Conservation (phyloP, 2,113 vertebrate genomes). For the Alethe castanea region DNA sequence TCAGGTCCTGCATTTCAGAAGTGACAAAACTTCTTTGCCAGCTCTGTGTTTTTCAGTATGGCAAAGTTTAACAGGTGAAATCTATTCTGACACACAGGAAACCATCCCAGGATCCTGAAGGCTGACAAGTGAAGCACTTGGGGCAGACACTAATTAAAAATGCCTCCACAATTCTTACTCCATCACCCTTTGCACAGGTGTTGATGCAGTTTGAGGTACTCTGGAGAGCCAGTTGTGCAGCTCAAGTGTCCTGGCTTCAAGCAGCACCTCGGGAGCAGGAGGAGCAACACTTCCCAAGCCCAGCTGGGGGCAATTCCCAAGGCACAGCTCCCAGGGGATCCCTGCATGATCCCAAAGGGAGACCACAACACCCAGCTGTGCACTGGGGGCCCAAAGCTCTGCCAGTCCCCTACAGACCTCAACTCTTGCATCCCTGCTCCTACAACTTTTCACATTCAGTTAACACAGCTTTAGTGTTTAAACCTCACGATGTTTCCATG, state of each 20-base stretch:
- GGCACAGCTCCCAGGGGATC: neutral
- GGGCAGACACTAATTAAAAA: neutral
- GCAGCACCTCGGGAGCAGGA: neutral
- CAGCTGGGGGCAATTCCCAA: neutral
- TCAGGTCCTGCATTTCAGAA: neutral
- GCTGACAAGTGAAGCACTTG: neutral
- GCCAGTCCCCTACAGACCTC: neutral
- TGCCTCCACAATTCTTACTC: neutral
- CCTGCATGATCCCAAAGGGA: neutral
- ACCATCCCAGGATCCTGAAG: neutral
- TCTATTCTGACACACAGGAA: neutral
- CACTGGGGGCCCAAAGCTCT: neutral
- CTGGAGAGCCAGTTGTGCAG: neutral
- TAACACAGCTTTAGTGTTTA: neutral
- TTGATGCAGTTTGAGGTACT: neutral
- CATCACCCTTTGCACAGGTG: neutral
- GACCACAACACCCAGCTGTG: neutral
- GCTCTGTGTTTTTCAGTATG: neutral
- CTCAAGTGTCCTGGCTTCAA: neutral
- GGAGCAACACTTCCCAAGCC: rapidly evolving
- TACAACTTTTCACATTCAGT: neutral
- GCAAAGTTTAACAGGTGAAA: neutral
- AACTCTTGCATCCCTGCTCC: neutral
- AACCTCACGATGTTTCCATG: rapidly evolving
- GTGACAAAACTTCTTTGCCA: neutral